Evolutionary conservation across 2,113 vertebrate species (phyloP), one percentile per base, ranked within the genome.

Genomic region (Eretmochelys imbricata): DNA sequence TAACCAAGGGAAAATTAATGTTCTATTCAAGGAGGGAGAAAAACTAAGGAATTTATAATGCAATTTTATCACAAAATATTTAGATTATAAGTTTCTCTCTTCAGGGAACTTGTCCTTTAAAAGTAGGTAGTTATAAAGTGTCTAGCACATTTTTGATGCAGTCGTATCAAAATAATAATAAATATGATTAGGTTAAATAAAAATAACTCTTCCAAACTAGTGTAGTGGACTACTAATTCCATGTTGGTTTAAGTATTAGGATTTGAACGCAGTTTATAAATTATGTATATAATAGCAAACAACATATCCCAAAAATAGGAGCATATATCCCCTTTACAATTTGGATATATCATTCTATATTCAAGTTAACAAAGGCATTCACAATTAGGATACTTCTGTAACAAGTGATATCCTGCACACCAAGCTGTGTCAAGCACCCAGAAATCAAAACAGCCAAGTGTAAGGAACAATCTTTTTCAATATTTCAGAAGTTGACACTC

Each of bases 361-460:
- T 6, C 59, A 82, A 85, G 82, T 17, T 51, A 59, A 80, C 0
- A 0, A 38, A 93, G 65, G 35, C 88, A 88, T 62, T 87, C 46
- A 80, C 49, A 84, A 14, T 72, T 91, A 80, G 1, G 22, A 13
- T 31, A 9, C 53, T 87, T 81, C 19, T 2, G 10, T 89, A 95
- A 83, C 35, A 6, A 85, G 8, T 25, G 89, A 16, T 79, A 89
- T 6, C 5, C 24, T 85, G 57, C 1, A 0, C 35, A 53, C 27
- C 83, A 4, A 46, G 57, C 42, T n/a, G 4, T 35, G 19, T 69
- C 11, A 42, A 82, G 55, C 53, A 51, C 1, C 6, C 11, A 82
- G 27, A 95, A 72, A 84, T 35, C 46, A 82, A 93, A 92, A 35
- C 24, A 80, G 76, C 6, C 19, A 85, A 57, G 7, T 85, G 27